Evolutionary conservation across 2,888 invertebrate species (phyloP).

Genomic region (Leptopilina syphax): DNA sequence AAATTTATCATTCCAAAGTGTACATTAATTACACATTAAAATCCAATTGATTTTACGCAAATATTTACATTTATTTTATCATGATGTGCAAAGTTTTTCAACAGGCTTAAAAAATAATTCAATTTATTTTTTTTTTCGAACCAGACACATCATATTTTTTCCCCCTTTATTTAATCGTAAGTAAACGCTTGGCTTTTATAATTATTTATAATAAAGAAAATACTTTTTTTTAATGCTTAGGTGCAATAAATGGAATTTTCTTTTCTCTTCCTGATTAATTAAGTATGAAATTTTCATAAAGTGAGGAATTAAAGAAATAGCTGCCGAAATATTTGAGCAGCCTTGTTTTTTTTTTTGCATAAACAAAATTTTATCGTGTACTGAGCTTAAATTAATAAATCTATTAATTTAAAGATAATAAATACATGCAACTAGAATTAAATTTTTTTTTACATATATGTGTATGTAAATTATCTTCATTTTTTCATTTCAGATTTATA

Average conservation of each 20-base stretch:
- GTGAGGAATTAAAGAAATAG: background rate
- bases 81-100: background rate
- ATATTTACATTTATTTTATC: background rate
- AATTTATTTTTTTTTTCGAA: background rate
- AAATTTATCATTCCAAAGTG: constrained; percentile 4
- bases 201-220: background rate
- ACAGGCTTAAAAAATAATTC: background rate
- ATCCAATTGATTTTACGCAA: constrained; percentile 4
- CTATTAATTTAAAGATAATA: background rate
- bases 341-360: background rate
- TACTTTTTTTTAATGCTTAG: background rate
- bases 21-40: constrained; percentile 11
- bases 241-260: background rate
- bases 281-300: background rate
- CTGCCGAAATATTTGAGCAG: background rate
- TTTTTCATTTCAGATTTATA: background rate
- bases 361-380: background rate
- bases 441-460: background rate
- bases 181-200: background rate
- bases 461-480: background rate
- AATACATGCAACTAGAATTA: constrained; percentile 9
- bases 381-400: constrained; percentile 6
- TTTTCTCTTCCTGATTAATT: background rate
- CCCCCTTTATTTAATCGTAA: background rate
- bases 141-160: background rate